Evolutionary conservation across 2,797 vertebrate genomes (phyloP).

Genomic region (Ibycter americanus): DNA sequence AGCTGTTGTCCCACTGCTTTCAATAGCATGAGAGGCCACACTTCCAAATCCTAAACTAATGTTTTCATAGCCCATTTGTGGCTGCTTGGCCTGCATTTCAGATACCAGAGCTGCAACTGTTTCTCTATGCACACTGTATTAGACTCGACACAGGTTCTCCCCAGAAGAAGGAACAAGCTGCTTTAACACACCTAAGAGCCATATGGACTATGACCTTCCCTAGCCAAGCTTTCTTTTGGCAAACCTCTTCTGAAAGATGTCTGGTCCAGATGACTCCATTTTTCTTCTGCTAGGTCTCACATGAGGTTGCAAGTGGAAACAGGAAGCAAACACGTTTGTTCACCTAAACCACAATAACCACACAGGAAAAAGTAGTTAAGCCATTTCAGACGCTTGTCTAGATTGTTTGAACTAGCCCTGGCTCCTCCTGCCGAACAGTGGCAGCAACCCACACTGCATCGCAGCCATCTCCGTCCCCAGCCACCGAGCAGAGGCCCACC

Average conservation of each 20-base stretch:
- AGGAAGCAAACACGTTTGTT: neutral
- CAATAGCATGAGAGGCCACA: neutral
- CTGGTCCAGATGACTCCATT: neutral
- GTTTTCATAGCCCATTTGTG: neutral
- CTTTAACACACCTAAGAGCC: neutral
- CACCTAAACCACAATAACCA: neutral
- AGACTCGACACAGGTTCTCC: neutral
- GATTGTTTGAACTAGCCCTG: neutral
- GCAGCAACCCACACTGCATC: accelerated
- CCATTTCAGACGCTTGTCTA: neutral
- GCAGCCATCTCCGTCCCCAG: neutral
- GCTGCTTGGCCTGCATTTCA: neutral
- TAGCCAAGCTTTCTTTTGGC: neutral
- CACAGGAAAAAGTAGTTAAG: neutral
- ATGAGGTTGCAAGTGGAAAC: neutral
- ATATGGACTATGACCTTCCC: too few relatives aligned
- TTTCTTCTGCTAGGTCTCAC: neutral
- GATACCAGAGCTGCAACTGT: accelerated
- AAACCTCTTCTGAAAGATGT: neutral
- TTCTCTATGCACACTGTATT: neutral
- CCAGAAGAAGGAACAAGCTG: neutral
- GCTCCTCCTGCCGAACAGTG: neutral
- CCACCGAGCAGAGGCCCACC: neutral
- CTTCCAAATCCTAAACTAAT: neutral
- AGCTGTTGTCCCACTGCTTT: neutral